Evolutionary conservation across 2,797 vertebrate species (phyloP).

Genomic region (Spinus pinus): DNA sequence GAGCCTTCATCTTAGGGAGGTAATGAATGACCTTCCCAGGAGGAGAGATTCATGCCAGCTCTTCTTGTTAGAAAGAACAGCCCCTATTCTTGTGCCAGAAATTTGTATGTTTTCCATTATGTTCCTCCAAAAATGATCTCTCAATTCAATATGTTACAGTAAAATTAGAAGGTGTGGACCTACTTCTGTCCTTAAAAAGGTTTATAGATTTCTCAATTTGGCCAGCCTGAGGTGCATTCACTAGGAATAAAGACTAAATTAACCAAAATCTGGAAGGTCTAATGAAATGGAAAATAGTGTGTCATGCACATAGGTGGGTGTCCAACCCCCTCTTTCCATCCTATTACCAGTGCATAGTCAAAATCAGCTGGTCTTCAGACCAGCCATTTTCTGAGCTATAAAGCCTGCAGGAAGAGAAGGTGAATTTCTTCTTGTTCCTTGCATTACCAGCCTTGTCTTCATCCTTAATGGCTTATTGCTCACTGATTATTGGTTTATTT

Average conservation of each 20-base stretch:
- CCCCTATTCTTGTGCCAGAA: neutral
- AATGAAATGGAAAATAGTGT: neutral
- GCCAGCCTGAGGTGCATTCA: neutral
- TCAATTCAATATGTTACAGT: neutral
- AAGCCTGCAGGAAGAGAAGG: neutral
- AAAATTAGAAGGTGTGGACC: neutral
- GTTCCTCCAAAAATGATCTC: slow-evolving; percentile 1
- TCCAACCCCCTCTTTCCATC: neutral
- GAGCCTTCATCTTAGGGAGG: neutral
- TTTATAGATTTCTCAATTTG: slow-evolving; percentile 11
- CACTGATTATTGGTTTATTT: neutral
- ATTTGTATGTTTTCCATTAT: neutral
- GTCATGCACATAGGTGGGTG: neutral
- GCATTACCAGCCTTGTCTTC: neutral
- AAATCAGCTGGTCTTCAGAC: neutral
- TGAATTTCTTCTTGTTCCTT: neutral
- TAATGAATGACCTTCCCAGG: neutral
- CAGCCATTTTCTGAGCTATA: neutral
- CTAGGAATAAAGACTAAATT: neutral
- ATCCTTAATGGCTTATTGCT: neutral
- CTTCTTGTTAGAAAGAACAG: neutral
- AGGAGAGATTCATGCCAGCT: neutral
- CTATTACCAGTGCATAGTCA: neutral
- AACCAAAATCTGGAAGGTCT: neutral
- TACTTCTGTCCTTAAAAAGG: neutral